Evolutionary conservation across 2,797 vertebrate species (phyloP), one percentile per base, ranked within the genome.

Genomic region (Lagodon rhomboides): DNA sequence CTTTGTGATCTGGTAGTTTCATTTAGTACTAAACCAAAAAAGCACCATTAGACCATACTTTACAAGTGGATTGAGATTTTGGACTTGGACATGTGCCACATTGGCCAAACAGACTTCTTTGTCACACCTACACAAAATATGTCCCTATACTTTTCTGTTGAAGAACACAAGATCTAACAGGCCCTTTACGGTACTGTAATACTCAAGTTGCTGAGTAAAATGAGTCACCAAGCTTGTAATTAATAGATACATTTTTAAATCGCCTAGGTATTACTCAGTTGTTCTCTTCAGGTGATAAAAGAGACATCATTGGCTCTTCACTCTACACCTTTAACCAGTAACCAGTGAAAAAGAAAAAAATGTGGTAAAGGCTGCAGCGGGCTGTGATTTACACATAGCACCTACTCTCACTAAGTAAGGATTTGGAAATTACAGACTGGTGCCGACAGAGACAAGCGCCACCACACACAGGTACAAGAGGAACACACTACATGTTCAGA

Each of bases 351-450:
- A 50, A 25, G 4, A 44, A 10, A 10, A 10, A 15, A 22, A 55
- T 20, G 30, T 3, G 16, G 12, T 3, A 5, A 41, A 30, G n/a
- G 13, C 55, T 34, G 64, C 13, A 20, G 10, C 2, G n/a, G 47
- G 59, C 5, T 16, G 47, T 22, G 47, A 30, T 41, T 76, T 68
- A 47, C 13, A 41, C 3, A 2, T 27, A 65, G 51, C 10, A 38
- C 34, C 64, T 30, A 47, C 22, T 68, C 41, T 73, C 41, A 44
- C 25, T 65, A n/a, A 16, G 41, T 46, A 70, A 80, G 77, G 27
- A 58, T 73, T 71, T 62, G 68, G 75, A 78, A 85, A 80, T 80
- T 78, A 68, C 73, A 64, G 50, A 53, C 22, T 44, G 20, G 0
- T 46, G 41, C 63, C 1, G 7, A 59, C 41, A 55, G 18, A 79